Evolutionary conservation across 30 jellyfish, hydroid and myxozoan genomes (phyloP), one percentile per base, ranked within the genome.

Genomic region (Aurelia sp.): DNA sequence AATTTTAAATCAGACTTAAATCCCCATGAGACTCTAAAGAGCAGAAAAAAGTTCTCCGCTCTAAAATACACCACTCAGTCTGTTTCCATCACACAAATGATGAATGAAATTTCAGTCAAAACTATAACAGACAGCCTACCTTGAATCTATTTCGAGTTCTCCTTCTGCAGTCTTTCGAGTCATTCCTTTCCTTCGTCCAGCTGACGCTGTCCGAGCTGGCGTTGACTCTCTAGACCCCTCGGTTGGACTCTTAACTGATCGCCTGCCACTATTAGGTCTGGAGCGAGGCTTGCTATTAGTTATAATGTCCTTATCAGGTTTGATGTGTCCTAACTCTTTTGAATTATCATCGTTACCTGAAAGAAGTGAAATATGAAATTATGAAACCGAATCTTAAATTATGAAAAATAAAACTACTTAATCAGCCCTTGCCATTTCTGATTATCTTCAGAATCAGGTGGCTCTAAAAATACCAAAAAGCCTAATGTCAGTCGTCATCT

Each of bases 201-300:
- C 79, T 5, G 87, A 71, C 48, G 87, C 84, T 6, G 92, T 82
- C 21, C 76, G 82, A 40, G 31, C 16, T 55, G 55, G 55, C 6
- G 76, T n/a, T 35, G 66, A 17, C 11, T 59, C 69, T 8, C 50
- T 57, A 20, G 35, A 81, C 41, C 65, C 93, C 11, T 57, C 86
- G 76, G 93, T 3, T 52, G 76, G 9, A 15, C 31, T 57, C 31
- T 61, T 27, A 22, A 40, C 74, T 74, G 95, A 82, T 40, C 97
- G 62, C 6, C 97, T 85, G 9, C 97, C 97, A 76, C 97, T 89
- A 70, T 75, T 72, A 4, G 97, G 97, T 31, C 97, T 67, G 8
- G 90, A 66, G 35, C 85, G 95, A 30, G 89, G 89, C 67, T 40
- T 80, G 19, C 72, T 16, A 7, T 16, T 7, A 7, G 15, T 44